Evolutionary conservation across 1,140 invertebrate genomes (phyloP), one percentile per base, ranked within the genome.

Genomic region (Drosophila rufa): DNA sequence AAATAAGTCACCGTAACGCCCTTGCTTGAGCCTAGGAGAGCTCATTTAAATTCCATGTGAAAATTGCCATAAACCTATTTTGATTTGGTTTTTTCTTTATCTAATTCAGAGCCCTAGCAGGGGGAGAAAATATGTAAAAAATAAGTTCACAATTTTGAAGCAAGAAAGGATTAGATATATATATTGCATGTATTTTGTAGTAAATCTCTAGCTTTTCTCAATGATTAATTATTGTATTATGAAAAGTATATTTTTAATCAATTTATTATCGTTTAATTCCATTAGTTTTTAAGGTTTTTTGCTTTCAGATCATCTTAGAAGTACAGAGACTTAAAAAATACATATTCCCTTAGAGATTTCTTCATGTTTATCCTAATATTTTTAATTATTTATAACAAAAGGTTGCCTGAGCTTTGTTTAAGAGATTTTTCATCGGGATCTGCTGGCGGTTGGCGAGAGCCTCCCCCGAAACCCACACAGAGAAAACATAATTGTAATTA

Each of bases 21-120:
- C 66, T 73, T 51, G 69, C 25, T 27, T 27, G 25, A 27, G 25
- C 68, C 45, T 38, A 59, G 75, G 7, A 45, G 67, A 74, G 30
- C 57, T 62, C 64, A 86, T 86, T 81, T 40, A 73, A 79, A 86
- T 86, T 79, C 79, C 55, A 86, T 79, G 82, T 62, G 82, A 82
- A 76, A 79, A 83, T 67, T 33, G 73, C 47, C 40, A 42, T 45
- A 47, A 77, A 71, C 45, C 75, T 47, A 50, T 62, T 79, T 79
- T 73, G 65, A 79, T 60, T 79, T 79, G 43, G 25, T 19, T 59
- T 11, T 11, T 36, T 36, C 33, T 36, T 11, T 36, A 3, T 36
- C 0, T 36, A 30, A 30, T 36, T 50, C 25, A 56, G 7, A 8
- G 33, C 17, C 27, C 27, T 5, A 6, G 11, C 14, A 59, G 19